A percentile compares a stretch with the other conserved stretches of the same genome.
phyloP scores from a whole-genome alignment of 2,797 vertebrate genomes.

The Phoxinus dragarum region DNA sequence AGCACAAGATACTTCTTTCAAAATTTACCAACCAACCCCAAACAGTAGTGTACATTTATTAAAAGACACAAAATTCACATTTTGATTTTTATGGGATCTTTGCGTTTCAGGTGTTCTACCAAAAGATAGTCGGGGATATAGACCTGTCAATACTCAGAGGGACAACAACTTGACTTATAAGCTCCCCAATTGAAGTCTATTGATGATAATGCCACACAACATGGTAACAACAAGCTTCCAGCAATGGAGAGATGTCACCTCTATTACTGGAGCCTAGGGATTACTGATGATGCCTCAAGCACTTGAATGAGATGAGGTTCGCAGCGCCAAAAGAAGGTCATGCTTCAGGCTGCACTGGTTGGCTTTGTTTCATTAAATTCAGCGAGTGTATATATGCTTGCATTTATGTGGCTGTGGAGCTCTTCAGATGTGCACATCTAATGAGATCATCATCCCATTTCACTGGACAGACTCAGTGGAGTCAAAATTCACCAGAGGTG shows the following conservation, averaged over 20 bases:
- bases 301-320: constrained; percentile 52
- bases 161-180: constrained; percentile 27
- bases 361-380: constrained; percentile 46
- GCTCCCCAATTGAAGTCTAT: constrained; percentile 23
- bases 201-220: constrained; percentile 40
- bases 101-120: background rate
- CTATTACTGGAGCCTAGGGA: constrained; percentile 41
- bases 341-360: constrained; percentile 14
- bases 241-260: constrained; percentile 15
- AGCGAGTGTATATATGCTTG: constrained; percentile 22
- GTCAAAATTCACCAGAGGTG: constrained; percentile 44
- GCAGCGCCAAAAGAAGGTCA: constrained; percentile 32
- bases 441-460: constrained; percentile 61
- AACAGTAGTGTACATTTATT: background rate
- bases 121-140: background rate
- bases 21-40: background rate
- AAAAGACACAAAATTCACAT: background rate
- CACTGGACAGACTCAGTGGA: constrained; percentile 47
- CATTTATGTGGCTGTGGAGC: constrained; percentile 35
- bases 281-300: constrained; percentile 44
- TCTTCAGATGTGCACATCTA: constrained; percentile 50
- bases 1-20: background rate
- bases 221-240: constrained; percentile 9
- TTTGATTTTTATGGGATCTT: background rate
- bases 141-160: background rate